Evolutionary conservation across 2,113 vertebrate species (phyloP), one percentile per base, ranked within the genome.

Genomic region (Clupea harengus): DNA sequence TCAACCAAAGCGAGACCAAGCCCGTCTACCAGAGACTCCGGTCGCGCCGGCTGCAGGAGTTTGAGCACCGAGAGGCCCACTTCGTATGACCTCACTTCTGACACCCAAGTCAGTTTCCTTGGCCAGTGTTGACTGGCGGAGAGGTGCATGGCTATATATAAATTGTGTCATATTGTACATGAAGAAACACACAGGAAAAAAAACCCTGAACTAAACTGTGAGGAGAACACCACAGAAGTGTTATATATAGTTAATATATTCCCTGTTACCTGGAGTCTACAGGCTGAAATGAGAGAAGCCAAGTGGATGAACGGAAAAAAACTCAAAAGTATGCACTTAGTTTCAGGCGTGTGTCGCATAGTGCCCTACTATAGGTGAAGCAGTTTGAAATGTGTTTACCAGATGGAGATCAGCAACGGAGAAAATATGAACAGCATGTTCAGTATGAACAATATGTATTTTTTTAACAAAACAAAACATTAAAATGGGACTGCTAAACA

Each of bases 51-150:
- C 95, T 99, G 85, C 98, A 97, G 89, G 97, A 99, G 93, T 95
- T 97, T 4, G 97, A 99, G 90, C 96, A 97, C 85, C 94, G 98
- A 88, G 96, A 98, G 90, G 98, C 98, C 83, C 98, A 99, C 88
- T 99, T 99, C 92, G 98, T 99, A 87, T 99, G 95, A 95, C 81
- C 20, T 75, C 50, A 25, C 46, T 50, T 45, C 54, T 28, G 47
- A 81, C 7, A 2, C 9, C 45, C 45, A 17, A 32, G 54, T 60
- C 28, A 78, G 72, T 78, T 78, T 17, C 72, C 72, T 15, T 78
- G 28, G 72, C 72, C 72, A 78, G 13, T 39, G 11, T 39, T 78
- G 28, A 39, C 28, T 78, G 72, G 28, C 72, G 39, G 72, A 78
- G 72, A 78, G 72, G 3, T 78, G 87, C 72, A 80, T 87, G 89